These are phyloP conservation scores for Lycaena phlaeas DNA, from an alignment of 2,888 invertebrate genomes.

Conservation along the genomic window DNA sequence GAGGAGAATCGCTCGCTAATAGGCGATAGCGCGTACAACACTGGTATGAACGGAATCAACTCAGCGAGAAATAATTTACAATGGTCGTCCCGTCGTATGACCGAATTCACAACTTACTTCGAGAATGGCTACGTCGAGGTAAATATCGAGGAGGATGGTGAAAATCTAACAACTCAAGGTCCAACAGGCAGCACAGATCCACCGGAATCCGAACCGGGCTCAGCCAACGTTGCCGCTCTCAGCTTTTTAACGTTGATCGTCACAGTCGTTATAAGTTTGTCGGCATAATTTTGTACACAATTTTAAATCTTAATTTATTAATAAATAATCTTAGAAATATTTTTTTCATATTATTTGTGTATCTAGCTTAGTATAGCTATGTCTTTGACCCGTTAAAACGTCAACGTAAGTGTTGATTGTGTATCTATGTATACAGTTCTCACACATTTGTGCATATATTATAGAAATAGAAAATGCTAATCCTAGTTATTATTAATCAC, in stretches of 20 bases:
- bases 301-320: conserved; percentile 6
- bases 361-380: no score
- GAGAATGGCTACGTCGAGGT: conserved; percentile 44
- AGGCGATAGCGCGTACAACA: conserved; percentile 31
- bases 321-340: no score
- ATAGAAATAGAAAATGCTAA: no score
- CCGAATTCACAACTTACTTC: conserved; percentile 40
- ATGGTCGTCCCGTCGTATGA: conserved; percentile 35
- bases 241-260: conserved; percentile 37
- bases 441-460: no score
- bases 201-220: conserved; percentile 16
- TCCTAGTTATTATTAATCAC: no score
- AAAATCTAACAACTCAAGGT: no score
- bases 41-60: conserved; percentile 29
- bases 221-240: conserved; percentile 39
- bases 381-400: no score
- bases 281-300: conserved; percentile 17
- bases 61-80: conserved; percentile 33
- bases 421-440: no score
- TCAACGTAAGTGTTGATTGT: no score
- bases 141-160: conserved; percentile 23
- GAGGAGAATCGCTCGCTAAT: conserved; percentile 28
- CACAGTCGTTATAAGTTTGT: conserved; percentile 32
- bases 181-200: no score
- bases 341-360: no score